Evolutionary conservation across 2,797 vertebrate genomes (phyloP), one percentile per base, ranked within the genome.

Genomic region (Aphelocoma californica): DNA sequence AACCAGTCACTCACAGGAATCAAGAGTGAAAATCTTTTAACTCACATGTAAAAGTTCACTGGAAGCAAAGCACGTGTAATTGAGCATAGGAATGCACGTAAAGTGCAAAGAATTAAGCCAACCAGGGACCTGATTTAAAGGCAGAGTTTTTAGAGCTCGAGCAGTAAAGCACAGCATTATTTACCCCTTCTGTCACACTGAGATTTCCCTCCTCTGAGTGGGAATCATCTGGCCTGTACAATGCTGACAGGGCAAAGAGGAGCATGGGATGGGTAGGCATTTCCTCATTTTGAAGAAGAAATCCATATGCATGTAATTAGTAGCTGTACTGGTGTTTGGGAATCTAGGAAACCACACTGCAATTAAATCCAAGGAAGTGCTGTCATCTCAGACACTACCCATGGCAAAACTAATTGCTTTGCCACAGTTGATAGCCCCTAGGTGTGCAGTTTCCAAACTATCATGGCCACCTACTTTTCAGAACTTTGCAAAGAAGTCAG

Each of bases 11-110:
- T 65, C 81, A 54, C 40, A 48, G 45, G 80, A 85, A 87, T 93
- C 65, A 89, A 80, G 75, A 92, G 44, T 34, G 71, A 92, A 88
- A 88, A 45, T 54, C 61, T 90, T 93, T 86, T 90, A 93, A 92
- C 58, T n/a, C 34, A 32, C 26, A 5, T 29, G 23, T 81, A 81
- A 53, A 92, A 93, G 92, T 84, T 86, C 73, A 53, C 7, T 86
- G 78, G 40, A 90, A 88, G 47, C 24, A 94, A 88, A 92, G 9
- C 40, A 66, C 1, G 0, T 77, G 70, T 24, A 83, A 81, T 42
- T 88, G 54, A 95, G 51, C 62, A 53, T 29, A 92, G 73, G 53
- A 86, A 58, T 38, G 40, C 18, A 56, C 2, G 1, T 50, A 28
- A 71, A 81, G 31, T 65, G 50, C 2, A 4, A 78, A 90, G 53